phyloP scores from a whole-genome alignment of 2,113 vertebrate species.

The Python bivittatus region DNA sequence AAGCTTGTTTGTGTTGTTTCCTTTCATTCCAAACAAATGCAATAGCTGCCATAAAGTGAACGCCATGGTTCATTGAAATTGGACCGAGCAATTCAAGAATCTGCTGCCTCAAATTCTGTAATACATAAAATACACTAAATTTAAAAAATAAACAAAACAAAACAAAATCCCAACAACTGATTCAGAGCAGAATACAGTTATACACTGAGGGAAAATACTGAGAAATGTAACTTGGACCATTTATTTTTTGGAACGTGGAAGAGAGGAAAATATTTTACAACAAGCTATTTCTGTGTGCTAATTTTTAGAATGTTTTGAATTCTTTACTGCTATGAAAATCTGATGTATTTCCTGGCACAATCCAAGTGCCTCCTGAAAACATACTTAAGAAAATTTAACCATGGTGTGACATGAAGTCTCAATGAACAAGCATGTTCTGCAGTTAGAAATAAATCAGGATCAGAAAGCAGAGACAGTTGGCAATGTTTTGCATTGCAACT shows the following conservation, averaged over 20 bases:
- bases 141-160: constrained; percentile 11
- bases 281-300: background rate
- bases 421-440: background rate
- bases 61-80: constrained; percentile 98
- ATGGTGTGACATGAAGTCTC: background rate
- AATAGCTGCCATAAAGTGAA: constrained; percentile 98
- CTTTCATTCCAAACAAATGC: constrained; percentile 99
- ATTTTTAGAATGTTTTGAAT: background rate
- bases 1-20: constrained; percentile 81
- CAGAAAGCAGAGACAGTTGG: background rate
- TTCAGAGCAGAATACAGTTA: background rate
- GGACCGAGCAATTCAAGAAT: constrained; percentile 95
- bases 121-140: background rate
- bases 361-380: background rate
- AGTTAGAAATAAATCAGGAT: background rate
- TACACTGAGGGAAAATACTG: background rate
- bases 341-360: background rate
- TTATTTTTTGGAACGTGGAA: background rate
- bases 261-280: background rate
- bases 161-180: background rate
- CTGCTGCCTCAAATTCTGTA: constrained; percentile 94
- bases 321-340: background rate
- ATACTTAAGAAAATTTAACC: background rate
- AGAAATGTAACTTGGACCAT: constrained; percentile 12
- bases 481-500: background rate